Evolutionary conservation across 2,113 vertebrate genomes (phyloP).

Genomic region (Xenopus borealis): DNA sequence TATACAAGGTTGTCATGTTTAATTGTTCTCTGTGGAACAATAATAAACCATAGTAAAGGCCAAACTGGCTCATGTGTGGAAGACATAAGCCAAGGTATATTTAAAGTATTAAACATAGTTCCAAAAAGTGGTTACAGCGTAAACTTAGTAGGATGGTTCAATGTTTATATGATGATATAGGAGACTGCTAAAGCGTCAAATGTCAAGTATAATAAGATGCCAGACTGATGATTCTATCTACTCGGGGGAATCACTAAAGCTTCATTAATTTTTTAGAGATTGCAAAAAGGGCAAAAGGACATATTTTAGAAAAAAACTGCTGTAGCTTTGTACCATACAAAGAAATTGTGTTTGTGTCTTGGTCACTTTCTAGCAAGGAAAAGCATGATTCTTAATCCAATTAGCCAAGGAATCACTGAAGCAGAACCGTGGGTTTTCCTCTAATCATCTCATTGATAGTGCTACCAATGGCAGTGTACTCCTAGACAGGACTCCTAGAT

Average conservation of each 20-base stretch:
- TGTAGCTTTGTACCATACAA: conserved; percentile 29
- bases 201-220: conserved; percentile 42
- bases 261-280: conserved; percentile 46
- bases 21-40: conserved; percentile 12
- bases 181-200: conserved; percentile 40
- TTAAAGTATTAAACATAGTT: conserved; percentile 26
- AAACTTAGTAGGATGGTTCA: conserved; percentile 41
- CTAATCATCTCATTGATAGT: too few species aligned
- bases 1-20: not conserved
- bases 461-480: too few species aligned
- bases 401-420: conserved; percentile 48
- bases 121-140: conserved; percentile 34
- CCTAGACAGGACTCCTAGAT: too few species aligned
- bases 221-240: conserved; percentile 39
- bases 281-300: conserved; percentile 51
- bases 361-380: conserved; percentile 43
- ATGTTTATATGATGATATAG: conserved; percentile 42
- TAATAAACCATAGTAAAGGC: not conserved
- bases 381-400: conserved; percentile 47
- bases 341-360: conserved; percentile 48
- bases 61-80: conserved; percentile 15
- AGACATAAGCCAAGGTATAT: conserved; percentile 38
- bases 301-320: conserved; percentile 31
- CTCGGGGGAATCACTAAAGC: conserved; percentile 44
- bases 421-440: conserved; percentile 13